Evolutionary conservation across 1,140 invertebrate genomes (phyloP), one percentile per base, ranked within the genome.

Genomic region (Drosophila triauraria): DNA sequence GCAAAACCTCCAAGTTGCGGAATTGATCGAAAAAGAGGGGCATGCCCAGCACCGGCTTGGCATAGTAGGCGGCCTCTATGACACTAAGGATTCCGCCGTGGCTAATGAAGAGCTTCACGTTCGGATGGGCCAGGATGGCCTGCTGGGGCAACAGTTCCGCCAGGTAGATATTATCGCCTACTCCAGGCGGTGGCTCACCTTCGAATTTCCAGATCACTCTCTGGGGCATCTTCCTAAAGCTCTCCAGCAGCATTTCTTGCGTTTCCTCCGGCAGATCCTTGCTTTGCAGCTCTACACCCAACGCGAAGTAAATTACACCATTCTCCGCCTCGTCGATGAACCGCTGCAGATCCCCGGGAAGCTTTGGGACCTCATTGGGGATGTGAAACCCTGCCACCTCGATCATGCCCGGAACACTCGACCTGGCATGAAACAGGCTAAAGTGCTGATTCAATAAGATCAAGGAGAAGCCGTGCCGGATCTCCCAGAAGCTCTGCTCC

Each of bases 171-270:
- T 96, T 96, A 0, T 90, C 67, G 1, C 95, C 93, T 53, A 94
- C 93, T 12, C 91, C 91, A 0, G 93, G 91, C 5, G 95, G 62
- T 13, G 85, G 75, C 3, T 95, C 93, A 0, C 93, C 93, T 80
- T 96, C 95, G 93, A 94, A 96, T 84, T 96, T 96, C 95, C 95
- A 96, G 0, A 96, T 79, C 1, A 96, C 93, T 15, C 94, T 94
- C 50, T 95, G 94, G 3, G 95, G 95, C 1, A 96, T 69, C 17
- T 91, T 83, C 10, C 63, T 82, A 30, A 96, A 94, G 3, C 94
- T 93, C 0, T 94, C 93, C 1, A 96, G 3, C 27, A 96, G 91
- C 17, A 88, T 85, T 0, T 93, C 93, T 2, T 95, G 4, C 17
- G 95, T 93, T 25, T 83, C 87, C 1, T 93, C 58, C 0, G 94